Evolutionary conservation across 2,888 invertebrate species (phyloP).

Genomic region (Lissonota sp.): DNA sequence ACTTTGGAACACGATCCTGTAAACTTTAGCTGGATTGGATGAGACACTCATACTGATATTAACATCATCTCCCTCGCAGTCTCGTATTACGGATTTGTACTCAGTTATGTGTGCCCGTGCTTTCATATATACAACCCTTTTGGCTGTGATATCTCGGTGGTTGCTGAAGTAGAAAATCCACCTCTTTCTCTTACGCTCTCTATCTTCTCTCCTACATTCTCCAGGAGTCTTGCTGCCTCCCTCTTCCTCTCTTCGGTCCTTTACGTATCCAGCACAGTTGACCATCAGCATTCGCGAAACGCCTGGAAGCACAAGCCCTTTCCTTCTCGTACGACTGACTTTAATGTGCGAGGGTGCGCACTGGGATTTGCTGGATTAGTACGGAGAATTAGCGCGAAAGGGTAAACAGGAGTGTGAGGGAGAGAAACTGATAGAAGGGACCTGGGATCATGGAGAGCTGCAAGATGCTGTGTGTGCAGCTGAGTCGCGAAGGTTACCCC

Average conservation of each 20-base stretch:
- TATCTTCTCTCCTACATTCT: slow-evolving; percentile 10
- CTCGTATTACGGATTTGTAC: slow-evolving; percentile 13
- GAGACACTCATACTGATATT: slow-evolving; percentile 73
- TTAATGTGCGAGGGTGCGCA: slow-evolving; percentile 76
- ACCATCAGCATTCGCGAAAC: slow-evolving; percentile 43
- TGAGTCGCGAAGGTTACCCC: slow-evolving; percentile 66
- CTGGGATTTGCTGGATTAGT: slow-evolving; percentile 79
- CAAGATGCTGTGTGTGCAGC: slow-evolving; percentile 63
- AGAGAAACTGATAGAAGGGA: slow-evolving; percentile 48
- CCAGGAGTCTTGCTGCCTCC: slow-evolving; percentile 4
- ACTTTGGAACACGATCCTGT: slow-evolving; percentile 71
- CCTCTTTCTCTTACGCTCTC: slow-evolving; percentile 1
- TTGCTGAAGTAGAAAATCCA: slow-evolving; percentile 20
- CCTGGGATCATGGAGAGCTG: slow-evolving; percentile 9
- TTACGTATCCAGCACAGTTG: slow-evolving; percentile 44
- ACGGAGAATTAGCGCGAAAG: slow-evolving; percentile 76
- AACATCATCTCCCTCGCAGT: slow-evolving; percentile 70
- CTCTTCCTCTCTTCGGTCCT: slow-evolving; percentile 10
- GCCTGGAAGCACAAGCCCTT: slow-evolving; percentile 23
- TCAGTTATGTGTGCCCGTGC: background rate
- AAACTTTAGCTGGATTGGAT: slow-evolving; percentile 74
- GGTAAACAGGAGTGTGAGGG: slow-evolving; percentile 29
- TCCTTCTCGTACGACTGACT: slow-evolving; percentile 71
- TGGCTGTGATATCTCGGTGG: slow-evolving; percentile 3
- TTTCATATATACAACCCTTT: background rate